phyloP scores from a whole-genome alignment of 1,140 invertebrate species.

The Nasonia longicornis region DNA sequence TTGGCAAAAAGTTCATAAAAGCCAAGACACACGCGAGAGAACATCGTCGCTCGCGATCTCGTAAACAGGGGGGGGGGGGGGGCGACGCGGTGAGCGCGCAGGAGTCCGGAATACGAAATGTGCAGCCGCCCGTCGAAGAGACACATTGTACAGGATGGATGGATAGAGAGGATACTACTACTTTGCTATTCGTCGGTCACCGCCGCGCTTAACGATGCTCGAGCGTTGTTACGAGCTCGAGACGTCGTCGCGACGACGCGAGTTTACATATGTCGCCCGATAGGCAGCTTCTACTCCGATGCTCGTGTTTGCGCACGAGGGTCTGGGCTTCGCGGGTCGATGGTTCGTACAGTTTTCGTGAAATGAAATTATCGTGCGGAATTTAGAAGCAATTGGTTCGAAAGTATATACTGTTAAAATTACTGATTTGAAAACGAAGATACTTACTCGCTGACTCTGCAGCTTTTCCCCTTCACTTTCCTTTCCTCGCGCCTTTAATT shows the following conservation, averaged over 20 bases:
- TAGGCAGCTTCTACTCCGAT: too few relatives aligned
- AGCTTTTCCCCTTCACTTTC: too few relatives aligned
- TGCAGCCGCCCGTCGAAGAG: background rate
- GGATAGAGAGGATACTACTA: background rate
- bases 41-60: background rate
- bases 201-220: background rate
- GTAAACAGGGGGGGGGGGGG: background rate
- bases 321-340: too few relatives aligned
- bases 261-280: too few relatives aligned
- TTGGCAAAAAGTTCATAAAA: constrained; percentile 38
- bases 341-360: too few relatives aligned
- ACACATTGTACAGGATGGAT: background rate
- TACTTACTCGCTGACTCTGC: too few relatives aligned
- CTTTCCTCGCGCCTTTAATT: too few relatives aligned
- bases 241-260: background rate
- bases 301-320: too few relatives aligned
- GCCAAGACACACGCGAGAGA: background rate
- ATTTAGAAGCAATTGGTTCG: too few relatives aligned
- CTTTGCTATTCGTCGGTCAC: constrained; percentile 29
- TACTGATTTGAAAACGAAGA: too few relatives aligned
- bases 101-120: constrained; percentile 9
- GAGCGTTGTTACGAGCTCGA: background rate
- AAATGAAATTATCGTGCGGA: too few relatives aligned
- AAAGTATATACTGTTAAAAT: too few relatives aligned
- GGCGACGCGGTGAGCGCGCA: background rate